Percentiles rank a stretch among this genome's conserved stretches.
phyloP scores from a whole-genome alignment of 2,113 vertebrate genomes.

The Dipodomys stephensi region DNA sequence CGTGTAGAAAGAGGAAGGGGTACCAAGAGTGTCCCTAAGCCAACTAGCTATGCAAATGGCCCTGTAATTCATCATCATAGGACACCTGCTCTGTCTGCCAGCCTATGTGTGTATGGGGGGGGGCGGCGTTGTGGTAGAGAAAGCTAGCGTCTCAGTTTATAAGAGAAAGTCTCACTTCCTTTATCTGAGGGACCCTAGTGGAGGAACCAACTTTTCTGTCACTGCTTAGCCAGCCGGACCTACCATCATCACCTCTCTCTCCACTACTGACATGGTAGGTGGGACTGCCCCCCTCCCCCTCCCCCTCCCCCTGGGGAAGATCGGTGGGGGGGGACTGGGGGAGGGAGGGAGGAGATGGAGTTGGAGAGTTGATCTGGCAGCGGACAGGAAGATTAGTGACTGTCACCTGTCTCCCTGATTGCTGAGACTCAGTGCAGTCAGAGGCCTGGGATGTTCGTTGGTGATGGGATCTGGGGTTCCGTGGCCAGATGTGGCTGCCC shows the following conservation, averaged over 20 bases:
- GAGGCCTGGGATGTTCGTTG: neutral
- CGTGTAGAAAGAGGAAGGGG: constrained; percentile 73
- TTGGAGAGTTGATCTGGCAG: neutral
- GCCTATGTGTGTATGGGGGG: no score
- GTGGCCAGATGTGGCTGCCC: no score
- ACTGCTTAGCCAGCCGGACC: neutral
- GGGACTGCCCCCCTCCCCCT: neutral
- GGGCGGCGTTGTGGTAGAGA: neutral
- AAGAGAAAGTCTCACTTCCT: constrained; percentile 70
- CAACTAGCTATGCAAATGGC: constrained; percentile 68
- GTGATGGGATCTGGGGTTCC: neutral
- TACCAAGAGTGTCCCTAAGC: neutral
- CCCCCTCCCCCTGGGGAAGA: no score
- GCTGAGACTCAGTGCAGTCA: neutral
- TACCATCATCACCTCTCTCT: neutral
- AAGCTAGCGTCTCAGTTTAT: neutral
- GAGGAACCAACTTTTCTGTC: neutral
- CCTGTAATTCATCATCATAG: constrained; percentile 59
- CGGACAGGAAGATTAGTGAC: neutral
- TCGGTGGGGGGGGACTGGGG: no score
- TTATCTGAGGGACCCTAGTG: neutral
- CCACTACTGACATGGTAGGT: constrained; percentile 74
- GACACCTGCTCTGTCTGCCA: neutral
- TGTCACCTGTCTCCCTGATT: neutral
- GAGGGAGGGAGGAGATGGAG: no score